phyloP scores from a whole-genome alignment of 53 echinoderm and acorn worm species.

The Luidia sarsii region DNA sequence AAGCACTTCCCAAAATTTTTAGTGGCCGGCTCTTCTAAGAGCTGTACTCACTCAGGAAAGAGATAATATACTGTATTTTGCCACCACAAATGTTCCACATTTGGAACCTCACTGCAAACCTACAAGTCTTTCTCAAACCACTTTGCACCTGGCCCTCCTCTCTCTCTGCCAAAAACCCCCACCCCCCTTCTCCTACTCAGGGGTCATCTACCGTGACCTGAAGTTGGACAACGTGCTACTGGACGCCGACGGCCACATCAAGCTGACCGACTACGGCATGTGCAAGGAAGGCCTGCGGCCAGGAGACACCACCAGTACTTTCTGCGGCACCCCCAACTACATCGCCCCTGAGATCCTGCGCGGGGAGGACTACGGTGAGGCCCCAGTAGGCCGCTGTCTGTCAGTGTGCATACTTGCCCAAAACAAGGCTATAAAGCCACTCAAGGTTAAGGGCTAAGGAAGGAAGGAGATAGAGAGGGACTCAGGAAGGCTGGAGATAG shows the following conservation, averaged over 20 bases:
- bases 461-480: too few species aligned
- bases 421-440: too few species aligned
- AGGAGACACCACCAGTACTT: slow-evolving; percentile 94
- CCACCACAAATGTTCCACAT: too few species aligned
- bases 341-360: slow-evolving; percentile 94
- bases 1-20: too few species aligned
- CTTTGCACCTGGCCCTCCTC: not conserved
- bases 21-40: too few species aligned
- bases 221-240: slow-evolving; percentile 96
- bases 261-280: slow-evolving; percentile 98
- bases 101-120: too few species aligned
- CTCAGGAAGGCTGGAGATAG: too few species aligned
- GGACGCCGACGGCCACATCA: slow-evolving; percentile 93
- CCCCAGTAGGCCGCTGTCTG: too few species aligned
- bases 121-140: not conserved
- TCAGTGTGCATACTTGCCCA: too few species aligned
- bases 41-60: too few species aligned
- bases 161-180: not conserved
- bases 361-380: slow-evolving; percentile 94
- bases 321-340: slow-evolving; percentile 98
- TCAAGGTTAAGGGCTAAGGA: too few species aligned
- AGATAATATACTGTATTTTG: too few species aligned
- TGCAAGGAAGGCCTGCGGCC: slow-evolving; percentile 95
- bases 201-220: slow-evolving; percentile 94
- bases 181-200: slow-evolving; percentile 45